Evolutionary conservation across 2,113 vertebrate genomes (phyloP), one percentile per base, ranked within the genome.

Genomic region (Bettongia penicillata): DNA sequence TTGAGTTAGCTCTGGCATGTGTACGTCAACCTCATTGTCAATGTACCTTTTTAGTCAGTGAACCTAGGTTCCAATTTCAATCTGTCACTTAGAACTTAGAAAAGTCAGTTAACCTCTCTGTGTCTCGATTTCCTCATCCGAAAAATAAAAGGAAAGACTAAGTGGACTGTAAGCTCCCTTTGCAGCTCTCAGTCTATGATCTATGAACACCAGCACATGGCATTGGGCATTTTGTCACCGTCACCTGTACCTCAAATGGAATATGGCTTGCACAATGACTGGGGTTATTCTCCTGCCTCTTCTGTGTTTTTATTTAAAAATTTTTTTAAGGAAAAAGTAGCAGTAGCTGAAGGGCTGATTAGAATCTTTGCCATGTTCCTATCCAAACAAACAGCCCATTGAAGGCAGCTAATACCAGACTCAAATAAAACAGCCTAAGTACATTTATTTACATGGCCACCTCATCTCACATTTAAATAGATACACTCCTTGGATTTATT

Each of bases 401-500:
- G 96, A 96, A 43, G 49, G 94, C 90, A 26, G 3, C 91, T n/a
- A n/a, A 52, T 12, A 25, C 31, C 1, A 84, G 24, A 25, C 93
- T 89, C 95, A 53, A 49, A 49, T 92, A 96, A 84, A 97, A 96
- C 96, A 96, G 90, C 93, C 52, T 12, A n/a, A 52, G 3, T 84
- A 84, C 68, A 22, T 84, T 84, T 84, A 84, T 84, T 84, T 84
- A 53, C 61, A 91, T 92, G 95, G 95, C 95, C 95, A 90, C 95
- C 55, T 91, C 3, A 24, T 93, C 92, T 93, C 47, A 7, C 52
- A 7, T 25, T 50, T 55, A 26, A 93, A 53, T 55, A 91, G 68
- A 6, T 0, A 51, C 89, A 31, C 91, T 90, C 48, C 12, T 1
- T 37, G 92, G 49, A 93, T 94, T 93, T 97, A 94, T 97, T 96